phyloP scores from a whole-genome alignment of 2,888 invertebrate genomes.

The Deilephila elpenor region DNA sequence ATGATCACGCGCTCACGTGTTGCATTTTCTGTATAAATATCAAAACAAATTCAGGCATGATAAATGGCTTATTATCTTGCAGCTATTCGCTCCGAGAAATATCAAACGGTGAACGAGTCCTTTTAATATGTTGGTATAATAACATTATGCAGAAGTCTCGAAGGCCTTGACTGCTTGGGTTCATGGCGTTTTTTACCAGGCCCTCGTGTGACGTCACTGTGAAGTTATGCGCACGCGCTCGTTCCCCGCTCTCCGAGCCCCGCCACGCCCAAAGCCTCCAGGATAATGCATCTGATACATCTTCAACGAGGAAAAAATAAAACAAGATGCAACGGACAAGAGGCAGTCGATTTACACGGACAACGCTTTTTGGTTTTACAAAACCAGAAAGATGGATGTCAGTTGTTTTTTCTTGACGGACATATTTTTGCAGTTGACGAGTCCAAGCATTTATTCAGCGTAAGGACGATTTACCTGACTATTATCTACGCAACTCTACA shows the following conservation, averaged over 20 bases:
- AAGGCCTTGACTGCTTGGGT: slow-evolving; percentile 77
- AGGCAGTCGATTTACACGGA: slow-evolving; percentile 73
- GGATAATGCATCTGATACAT: slow-evolving; percentile 80
- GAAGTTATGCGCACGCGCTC: slow-evolving; percentile 77
- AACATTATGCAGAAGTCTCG: slow-evolving; percentile 63
- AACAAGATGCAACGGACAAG: slow-evolving; percentile 70
- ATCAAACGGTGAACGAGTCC: slow-evolving; percentile 55
- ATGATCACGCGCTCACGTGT: slow-evolving; percentile 6
- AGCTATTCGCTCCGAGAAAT: slow-evolving; percentile 43
- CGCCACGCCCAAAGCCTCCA: slow-evolving; percentile 68
- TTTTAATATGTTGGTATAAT: slow-evolving; percentile 58
- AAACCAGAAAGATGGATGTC: slow-evolving; percentile 63
- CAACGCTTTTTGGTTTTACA: slow-evolving; percentile 66
- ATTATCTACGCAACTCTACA: too few species aligned
- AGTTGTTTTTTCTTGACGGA: slow-evolving; percentile 20
- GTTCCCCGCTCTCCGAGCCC: slow-evolving; percentile 44
- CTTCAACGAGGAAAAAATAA: slow-evolving; percentile 74
- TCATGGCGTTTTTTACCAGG: slow-evolving; percentile 76
- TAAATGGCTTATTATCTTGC: slow-evolving; percentile 1
- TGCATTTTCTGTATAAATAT: neutral
- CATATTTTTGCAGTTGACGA: slow-evolving; percentile 19
- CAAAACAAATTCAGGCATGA: slow-evolving; percentile 13
- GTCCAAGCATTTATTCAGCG: neutral
- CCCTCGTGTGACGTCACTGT: slow-evolving; percentile 76
- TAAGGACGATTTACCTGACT: too few species aligned